Percentiles rank a stretch among this genome's conserved stretches.
phyloP scores from a whole-genome alignment of 2,797 vertebrate genomes.

The Lithobates sylvaticus region DNA sequence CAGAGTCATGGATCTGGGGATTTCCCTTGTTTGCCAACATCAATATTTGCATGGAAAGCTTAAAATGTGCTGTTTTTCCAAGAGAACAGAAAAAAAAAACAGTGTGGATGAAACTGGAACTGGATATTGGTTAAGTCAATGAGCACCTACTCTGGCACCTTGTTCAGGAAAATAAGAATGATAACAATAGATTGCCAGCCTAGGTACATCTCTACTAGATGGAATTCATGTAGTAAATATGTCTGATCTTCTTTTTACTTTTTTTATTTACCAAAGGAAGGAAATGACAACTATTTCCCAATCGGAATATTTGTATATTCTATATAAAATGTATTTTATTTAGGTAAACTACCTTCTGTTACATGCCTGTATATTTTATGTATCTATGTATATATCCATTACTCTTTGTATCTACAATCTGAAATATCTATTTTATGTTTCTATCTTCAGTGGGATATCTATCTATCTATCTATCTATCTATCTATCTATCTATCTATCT shows the following conservation, averaged over 20 bases:
- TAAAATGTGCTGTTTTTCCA: conserved; percentile 76
- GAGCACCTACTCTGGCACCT: conserved; percentile 5
- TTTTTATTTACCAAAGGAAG: too few species aligned
- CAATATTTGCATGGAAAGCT: conserved; percentile 78
- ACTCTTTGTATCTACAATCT: too few species aligned
- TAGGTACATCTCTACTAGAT: not conserved
- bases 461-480: too few species aligned
- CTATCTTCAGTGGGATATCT: too few species aligned
- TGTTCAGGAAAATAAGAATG: not conserved
- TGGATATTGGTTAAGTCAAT: conserved; percentile 68
- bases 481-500: too few species aligned
- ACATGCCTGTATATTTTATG: not conserved
- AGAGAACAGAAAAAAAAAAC: conserved; percentile 60
- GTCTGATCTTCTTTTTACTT: too few species aligned
- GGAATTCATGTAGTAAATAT: not conserved
- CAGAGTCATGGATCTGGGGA: conserved; percentile 60
- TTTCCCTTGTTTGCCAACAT: conserved; percentile 72
- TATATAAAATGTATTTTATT: not conserved
- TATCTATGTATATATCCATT: too few species aligned
- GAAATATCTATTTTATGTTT: too few species aligned
- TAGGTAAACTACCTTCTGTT: not conserved
- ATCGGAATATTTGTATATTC: not conserved
- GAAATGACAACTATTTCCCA: too few species aligned
- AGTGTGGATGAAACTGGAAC: conserved; percentile 70
- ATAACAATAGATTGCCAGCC: not conserved